phyloP scores from a whole-genome alignment of 2,888 invertebrate genomes.

The Sminthurides aquaticus region DNA sequence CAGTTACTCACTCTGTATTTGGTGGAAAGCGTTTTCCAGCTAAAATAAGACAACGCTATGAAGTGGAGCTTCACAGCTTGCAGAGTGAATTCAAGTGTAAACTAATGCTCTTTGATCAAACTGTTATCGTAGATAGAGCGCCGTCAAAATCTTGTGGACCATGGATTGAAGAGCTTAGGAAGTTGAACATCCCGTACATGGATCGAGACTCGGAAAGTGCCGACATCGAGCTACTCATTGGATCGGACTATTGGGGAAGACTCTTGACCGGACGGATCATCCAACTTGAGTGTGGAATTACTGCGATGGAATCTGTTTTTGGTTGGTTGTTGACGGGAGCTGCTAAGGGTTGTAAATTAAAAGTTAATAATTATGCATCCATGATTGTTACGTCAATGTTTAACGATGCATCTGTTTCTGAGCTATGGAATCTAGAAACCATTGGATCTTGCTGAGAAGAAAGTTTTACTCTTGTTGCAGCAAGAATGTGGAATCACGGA shows the following conservation, averaged over 20 bases:
- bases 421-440: slow-evolving; percentile 26
- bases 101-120: not conserved
- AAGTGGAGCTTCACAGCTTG: not conserved
- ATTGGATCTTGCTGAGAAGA: slow-evolving; percentile 1
- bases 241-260: no score
- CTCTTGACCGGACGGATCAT: not conserved
- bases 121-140: not conserved
- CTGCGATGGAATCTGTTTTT: not conserved
- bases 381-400: not conserved
- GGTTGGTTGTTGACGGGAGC: not conserved
- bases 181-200: not conserved
- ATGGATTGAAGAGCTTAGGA: not conserved
- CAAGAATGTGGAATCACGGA: not conserved
- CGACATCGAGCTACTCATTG: not conserved
- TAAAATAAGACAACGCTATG: not conserved
- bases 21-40: not conserved
- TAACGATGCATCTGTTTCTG: not conserved
- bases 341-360: not conserved
- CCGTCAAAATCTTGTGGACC: not conserved
- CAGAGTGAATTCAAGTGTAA: not conserved
- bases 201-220: not conserved
- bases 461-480: not conserved
- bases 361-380: not conserved
- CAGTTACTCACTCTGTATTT: not conserved
- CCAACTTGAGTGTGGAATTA: not conserved